Conservation (phyloP, 1,140 invertebrate species). For the Melitaea cinxia region DNA sequence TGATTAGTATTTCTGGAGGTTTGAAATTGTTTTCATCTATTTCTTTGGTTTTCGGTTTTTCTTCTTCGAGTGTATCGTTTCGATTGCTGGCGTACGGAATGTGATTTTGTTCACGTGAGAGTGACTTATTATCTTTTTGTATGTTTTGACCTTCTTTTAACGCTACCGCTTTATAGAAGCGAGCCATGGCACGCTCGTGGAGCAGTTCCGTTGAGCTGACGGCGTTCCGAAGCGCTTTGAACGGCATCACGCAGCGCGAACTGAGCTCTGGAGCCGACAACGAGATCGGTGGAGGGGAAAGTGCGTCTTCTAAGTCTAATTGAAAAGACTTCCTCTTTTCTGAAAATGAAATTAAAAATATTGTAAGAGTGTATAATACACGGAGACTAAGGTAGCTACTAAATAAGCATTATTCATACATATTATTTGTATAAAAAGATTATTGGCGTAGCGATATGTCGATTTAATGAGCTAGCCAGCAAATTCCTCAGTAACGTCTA, state of each 20-base stretch:
- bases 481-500: background rate
- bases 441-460: background rate
- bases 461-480: background rate
- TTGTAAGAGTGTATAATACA: background rate
- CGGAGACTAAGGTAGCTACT: no score
- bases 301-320: conserved; percentile 83
- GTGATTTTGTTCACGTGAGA: conserved; percentile 53
- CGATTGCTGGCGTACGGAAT: conserved; percentile 55
- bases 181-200: conserved; percentile 89
- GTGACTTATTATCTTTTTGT: conserved; percentile 45
- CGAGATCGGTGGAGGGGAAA: conserved; percentile 88
- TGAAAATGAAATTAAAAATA: conserved; percentile 50
- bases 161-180: conserved; percentile 88
- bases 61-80: conserved; percentile 32
- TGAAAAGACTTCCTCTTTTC: conserved; percentile 83
- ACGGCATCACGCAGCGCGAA: conserved; percentile 74
- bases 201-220: conserved; percentile 91
- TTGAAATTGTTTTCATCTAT: conserved; percentile 28
- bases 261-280: conserved; percentile 89
- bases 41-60: conserved; percentile 22
- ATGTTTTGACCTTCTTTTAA: conserved; percentile 86
- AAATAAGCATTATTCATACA: background rate
- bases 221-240: conserved; percentile 84
- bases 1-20: conserved; percentile 54
- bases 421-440: background rate